These are phyloP conservation scores for Gallinago stenura DNA, from an alignment of 2,797 vertebrate genomes.

Conservation along the genomic window DNA sequence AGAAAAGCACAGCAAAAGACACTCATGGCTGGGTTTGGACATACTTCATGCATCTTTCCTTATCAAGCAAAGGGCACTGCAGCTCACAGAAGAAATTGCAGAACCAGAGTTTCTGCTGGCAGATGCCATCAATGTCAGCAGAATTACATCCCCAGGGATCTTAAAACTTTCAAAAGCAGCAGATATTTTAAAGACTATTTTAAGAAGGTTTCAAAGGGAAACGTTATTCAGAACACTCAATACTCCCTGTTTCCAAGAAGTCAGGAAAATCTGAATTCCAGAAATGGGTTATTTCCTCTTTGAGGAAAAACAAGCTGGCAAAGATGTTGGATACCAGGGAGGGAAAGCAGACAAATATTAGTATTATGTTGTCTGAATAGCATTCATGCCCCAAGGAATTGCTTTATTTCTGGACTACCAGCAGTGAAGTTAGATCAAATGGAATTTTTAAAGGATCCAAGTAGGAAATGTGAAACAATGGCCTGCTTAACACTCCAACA, in stretches of 20 bases:
- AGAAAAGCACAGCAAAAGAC: neutral
- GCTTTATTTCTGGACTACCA: conserved; percentile 34
- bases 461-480: conserved; percentile 46
- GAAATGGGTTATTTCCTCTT: conserved; percentile 48
- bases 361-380: conserved; percentile 48
- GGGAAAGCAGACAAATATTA: conserved; percentile 27
- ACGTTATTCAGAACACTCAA: conserved; percentile 24
- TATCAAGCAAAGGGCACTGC: neutral
- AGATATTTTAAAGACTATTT: conserved; percentile 46
- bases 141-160: conserved; percentile 33
- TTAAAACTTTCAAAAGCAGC: conserved; percentile 1
- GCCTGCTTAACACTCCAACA: neutral
- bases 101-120: conserved; percentile 36
- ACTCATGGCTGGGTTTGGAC: neutral
- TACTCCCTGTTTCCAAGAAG: conserved; percentile 57
- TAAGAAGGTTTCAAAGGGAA: conserved; percentile 25
- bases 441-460: conserved; percentile 38
- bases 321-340: conserved; percentile 6
- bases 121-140: conserved; percentile 38
- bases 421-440: conserved; percentile 34
- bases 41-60: neutral
- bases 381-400: conserved; percentile 13
- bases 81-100: conserved; percentile 3
- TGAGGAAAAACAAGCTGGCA: conserved; percentile 47
- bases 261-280: conserved; percentile 50